phyloP scores from a whole-genome alignment of 1,140 invertebrate species.

The Hesperophylax magnus region DNA sequence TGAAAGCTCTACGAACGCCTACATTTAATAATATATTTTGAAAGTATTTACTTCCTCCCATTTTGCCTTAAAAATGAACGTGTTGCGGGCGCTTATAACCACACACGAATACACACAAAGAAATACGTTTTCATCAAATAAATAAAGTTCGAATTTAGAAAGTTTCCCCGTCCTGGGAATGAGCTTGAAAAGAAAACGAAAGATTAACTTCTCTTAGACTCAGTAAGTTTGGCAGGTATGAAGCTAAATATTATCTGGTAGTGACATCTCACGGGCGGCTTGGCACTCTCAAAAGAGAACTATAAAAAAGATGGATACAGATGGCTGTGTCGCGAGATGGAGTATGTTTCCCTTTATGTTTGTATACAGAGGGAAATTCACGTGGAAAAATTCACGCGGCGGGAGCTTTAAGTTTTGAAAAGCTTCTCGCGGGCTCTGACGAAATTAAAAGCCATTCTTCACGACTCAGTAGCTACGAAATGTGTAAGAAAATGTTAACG shows the following conservation, averaged over 20 bases:
- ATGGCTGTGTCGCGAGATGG: conserved; percentile 12
- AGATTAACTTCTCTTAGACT: conserved; percentile 48
- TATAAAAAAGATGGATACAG: conserved; percentile 42
- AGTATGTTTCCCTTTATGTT: conserved; percentile 27
- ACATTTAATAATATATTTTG: too few relatives aligned
- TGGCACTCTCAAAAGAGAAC: conserved; percentile 36
- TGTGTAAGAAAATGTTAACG: conserved; percentile 36
- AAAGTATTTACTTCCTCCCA: too few relatives aligned
- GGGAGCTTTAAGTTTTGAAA: conserved; percentile 30
- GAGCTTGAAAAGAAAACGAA: conserved; percentile 47
- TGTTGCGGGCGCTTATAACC: background rate
- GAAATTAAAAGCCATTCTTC: conserved; percentile 43
- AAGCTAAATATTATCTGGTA: conserved; percentile 34
- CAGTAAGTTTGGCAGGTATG: conserved; percentile 33
- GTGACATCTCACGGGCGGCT: conserved; percentile 41
- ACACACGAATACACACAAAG: conserved; percentile 1
- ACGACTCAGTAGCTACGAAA: conserved; percentile 40
- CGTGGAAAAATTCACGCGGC: conserved; percentile 38
- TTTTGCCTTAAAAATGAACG: too few relatives aligned
- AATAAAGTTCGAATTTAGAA: conserved; percentile 48
- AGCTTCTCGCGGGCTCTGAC: conserved; percentile 22
- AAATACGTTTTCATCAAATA: conserved; percentile 21
- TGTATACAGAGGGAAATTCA: conserved; percentile 38
- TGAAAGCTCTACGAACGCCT: too few relatives aligned
- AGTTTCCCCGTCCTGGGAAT: conserved; percentile 37